Percentiles rank a stretch among this genome's conserved stretches.
Conservation (phyloP, 2,113 vertebrate genomes). For the Myodes glareolus region DNA sequence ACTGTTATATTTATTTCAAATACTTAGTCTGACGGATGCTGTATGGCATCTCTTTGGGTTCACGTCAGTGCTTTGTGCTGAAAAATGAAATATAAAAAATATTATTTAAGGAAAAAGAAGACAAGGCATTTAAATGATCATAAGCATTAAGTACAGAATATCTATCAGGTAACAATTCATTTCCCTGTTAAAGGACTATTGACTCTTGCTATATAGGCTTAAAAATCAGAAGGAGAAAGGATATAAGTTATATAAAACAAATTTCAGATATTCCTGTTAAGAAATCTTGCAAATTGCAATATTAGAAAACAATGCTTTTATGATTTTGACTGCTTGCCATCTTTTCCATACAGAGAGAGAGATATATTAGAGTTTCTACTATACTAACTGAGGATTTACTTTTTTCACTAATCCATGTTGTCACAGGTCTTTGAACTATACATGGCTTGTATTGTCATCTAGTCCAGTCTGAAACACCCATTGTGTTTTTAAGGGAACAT, state of each 20-base stretch:
- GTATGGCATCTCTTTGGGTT: neutral
- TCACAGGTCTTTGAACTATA: neutral
- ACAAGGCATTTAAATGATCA: conserved; percentile 53
- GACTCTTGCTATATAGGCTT: neutral
- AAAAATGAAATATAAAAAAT: conserved; percentile 45
- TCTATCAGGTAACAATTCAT: conserved; percentile 37
- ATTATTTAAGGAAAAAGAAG: conserved; percentile 42
- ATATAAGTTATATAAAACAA: conserved; percentile 8
- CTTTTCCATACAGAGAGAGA: neutral
- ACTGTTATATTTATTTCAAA: neutral
- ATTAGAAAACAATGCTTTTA: neutral
- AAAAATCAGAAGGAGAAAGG: neutral
- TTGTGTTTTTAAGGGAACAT: neutral
- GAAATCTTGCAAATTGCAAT: neutral
- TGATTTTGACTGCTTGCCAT: conserved; percentile 1
- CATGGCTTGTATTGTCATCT: neutral
- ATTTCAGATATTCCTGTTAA: neutral
- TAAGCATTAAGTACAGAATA: neutral
- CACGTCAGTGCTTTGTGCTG: neutral
- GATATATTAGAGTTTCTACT: neutral
- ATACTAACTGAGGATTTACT: neutral
- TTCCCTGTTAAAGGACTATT: conserved; percentile 43
- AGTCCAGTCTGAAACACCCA: neutral
- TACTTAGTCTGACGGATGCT: neutral
- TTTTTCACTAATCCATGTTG: neutral